Conservation (phyloP, 1,140 invertebrate species). For the Himalopsyche phryganea region DNA sequence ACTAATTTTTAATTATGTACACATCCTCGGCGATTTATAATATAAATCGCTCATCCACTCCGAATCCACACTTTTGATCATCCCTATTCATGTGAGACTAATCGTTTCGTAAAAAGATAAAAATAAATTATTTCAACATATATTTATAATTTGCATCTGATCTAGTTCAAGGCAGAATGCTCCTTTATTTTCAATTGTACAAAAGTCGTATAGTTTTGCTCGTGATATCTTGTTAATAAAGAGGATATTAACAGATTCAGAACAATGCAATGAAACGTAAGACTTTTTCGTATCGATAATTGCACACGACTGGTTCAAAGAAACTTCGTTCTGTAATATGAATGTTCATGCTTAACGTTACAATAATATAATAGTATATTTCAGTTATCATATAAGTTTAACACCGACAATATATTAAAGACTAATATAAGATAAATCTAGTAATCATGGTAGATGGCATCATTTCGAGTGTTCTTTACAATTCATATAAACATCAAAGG, state of each 20-base stretch:
- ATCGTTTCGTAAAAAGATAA: conserved; percentile 8
- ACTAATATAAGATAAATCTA: conserved; percentile 13
- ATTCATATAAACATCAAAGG: conserved; percentile 3
- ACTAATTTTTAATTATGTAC: conserved; percentile 12
- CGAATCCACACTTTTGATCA: background rate
- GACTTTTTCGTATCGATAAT: background rate
- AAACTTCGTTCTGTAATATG: background rate
- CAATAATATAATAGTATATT: background rate
- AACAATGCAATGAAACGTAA: conserved; percentile 9
- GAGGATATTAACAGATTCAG: conserved; percentile 22
- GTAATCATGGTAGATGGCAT: conserved; percentile 25
- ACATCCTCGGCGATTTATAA: conserved; percentile 2
- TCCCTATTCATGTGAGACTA: background rate
- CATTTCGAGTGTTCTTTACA: conserved; percentile 10
- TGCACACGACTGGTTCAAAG: background rate
- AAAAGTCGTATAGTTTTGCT: background rate
- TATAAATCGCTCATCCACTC: conserved; percentile 6
- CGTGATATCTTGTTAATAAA: conserved; percentile 22
- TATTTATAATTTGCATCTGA: conserved; percentile 1
- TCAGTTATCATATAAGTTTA: background rate
- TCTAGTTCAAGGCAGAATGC: background rate
- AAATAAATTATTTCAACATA: background rate
- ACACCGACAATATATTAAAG: background rate
- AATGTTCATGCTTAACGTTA: background rate
- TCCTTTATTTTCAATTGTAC: too few species aligned